Evolutionary conservation across 2,113 vertebrate genomes (phyloP).

Genomic region (Bostrychus sinensis): DNA sequence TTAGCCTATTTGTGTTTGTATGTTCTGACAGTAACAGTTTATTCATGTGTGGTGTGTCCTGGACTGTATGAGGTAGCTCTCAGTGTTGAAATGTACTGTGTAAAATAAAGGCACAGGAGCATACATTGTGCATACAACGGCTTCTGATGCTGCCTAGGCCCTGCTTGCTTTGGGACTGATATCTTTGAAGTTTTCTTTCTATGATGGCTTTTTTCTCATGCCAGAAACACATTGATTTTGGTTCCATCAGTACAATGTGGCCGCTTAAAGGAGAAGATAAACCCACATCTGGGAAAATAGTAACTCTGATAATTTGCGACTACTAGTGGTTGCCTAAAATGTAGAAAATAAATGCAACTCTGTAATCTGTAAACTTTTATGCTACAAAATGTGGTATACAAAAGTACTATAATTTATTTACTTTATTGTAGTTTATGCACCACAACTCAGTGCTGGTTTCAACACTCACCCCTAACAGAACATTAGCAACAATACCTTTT

Average conservation of each 20-base stretch:
- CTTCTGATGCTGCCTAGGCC: constrained; percentile 39
- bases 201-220: constrained; percentile 32
- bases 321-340: too few species aligned
- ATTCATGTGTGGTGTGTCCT: constrained; percentile 4
- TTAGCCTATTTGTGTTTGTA: neutral
- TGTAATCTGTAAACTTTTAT: too few species aligned
- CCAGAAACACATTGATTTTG: constrained; percentile 39
- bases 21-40: constrained; percentile 16
- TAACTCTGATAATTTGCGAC: too few species aligned
- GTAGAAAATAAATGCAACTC: too few species aligned
- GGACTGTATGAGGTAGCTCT: constrained; percentile 23
- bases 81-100: constrained; percentile 47
- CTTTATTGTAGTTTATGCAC: too few species aligned
- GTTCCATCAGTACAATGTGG: neutral
- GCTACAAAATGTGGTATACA: too few species aligned
- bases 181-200: constrained; percentile 22
- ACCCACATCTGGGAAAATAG: too few species aligned
- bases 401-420: too few species aligned
- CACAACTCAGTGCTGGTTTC: too few species aligned
- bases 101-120: constrained; percentile 54
- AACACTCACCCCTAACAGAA: too few species aligned
- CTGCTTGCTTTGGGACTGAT: constrained; percentile 48
- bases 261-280: neutral
- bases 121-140: constrained; percentile 53
- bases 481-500: too few species aligned